Evolutionary conservation across 2,797 vertebrate genomes (phyloP).

Genomic region (Centroberyx gerrardi): DNA sequence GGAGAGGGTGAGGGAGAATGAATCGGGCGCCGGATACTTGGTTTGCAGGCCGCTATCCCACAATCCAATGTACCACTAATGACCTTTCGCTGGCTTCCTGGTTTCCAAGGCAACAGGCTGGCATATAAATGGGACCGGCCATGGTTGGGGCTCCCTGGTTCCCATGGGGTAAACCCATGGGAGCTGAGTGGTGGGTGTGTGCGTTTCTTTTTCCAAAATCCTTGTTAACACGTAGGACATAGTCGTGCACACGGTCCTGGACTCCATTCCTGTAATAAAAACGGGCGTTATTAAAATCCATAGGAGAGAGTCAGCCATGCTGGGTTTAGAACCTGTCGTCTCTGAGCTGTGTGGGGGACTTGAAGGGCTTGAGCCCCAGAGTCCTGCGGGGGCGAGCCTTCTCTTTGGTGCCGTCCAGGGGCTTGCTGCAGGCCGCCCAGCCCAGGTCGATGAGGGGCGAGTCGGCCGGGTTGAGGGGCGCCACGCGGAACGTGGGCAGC

Average conservation of each 20-base stretch:
- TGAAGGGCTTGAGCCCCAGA: conserved; percentile 86
- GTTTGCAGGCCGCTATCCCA: conserved; percentile 67
- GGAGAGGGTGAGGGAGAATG: conserved; percentile 21
- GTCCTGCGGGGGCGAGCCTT: conserved; percentile 78
- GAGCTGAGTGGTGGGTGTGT: conserved; percentile 25
- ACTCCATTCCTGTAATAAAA: conserved; percentile 28
- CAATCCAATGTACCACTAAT: conserved; percentile 58
- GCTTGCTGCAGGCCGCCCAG: conserved; percentile 75
- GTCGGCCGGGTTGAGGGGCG: conserved; percentile 79
- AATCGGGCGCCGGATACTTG: conserved; percentile 62
- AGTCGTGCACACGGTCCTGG: conserved; percentile 44
- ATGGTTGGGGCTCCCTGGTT: conserved; percentile 25
- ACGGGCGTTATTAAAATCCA: conserved; percentile 17
- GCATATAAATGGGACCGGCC: conserved; percentile 48
- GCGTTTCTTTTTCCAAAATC: conserved; percentile 32
- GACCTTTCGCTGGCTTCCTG: conserved; percentile 41
- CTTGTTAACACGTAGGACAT: conserved; percentile 18
- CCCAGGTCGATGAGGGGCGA: conserved; percentile 83
- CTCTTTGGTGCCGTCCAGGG: conserved; percentile 83
- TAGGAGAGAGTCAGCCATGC: neutral
- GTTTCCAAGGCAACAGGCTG: conserved; percentile 59
- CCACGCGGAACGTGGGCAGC: conserved; percentile 78
- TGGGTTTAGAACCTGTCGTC: conserved; percentile 83
- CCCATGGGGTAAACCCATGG: conserved; percentile 12
- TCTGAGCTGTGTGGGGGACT: conserved; percentile 81